phyloP scores from a whole-genome alignment of 2,888 invertebrate genomes.

The Leptinotarsa haldemani region DNA sequence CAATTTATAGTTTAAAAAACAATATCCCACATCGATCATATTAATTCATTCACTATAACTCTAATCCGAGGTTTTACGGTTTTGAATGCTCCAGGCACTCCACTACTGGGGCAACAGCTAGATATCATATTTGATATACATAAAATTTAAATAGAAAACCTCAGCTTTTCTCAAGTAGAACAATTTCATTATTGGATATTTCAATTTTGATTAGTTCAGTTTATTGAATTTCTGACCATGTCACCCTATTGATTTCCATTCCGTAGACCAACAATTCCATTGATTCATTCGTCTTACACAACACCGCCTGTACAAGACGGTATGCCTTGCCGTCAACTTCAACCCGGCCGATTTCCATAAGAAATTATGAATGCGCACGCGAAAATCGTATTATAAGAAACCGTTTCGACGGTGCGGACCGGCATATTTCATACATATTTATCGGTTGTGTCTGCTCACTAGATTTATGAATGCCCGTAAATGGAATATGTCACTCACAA shows the following conservation, averaged over 20 bases:
- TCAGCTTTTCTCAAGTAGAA: no score
- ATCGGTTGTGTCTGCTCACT: conserved; percentile 51
- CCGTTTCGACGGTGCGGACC: conserved; percentile 49
- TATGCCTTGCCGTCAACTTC: neutral
- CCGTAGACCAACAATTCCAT: neutral
- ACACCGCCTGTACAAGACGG: neutral
- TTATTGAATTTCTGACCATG: no score
- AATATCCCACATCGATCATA: no score
- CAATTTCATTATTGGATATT: no score
- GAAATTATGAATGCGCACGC: conserved; percentile 51
- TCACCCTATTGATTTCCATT: neutral
- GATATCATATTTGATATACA: no score
- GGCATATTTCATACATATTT: conserved; percentile 63
- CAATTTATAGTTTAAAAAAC: no score
- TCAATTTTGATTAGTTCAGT: no score
- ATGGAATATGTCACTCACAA: conserved; percentile 61
- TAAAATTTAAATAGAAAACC: no score
- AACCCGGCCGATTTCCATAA: conserved; percentile 44
- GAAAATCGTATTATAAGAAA: conserved; percentile 54
- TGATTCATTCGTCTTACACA: neutral
- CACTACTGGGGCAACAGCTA: no score
- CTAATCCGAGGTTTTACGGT: no score
- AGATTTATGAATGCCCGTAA: conserved; percentile 59
- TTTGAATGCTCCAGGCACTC: no score
- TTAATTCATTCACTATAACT: no score